A percentile compares a stretch with the other conserved stretches of the same genome.
These are phyloP conservation scores for Hydrolagus affinis DNA, from an alignment of 2,113 vertebrate species.

Conservation along the genomic window DNA sequence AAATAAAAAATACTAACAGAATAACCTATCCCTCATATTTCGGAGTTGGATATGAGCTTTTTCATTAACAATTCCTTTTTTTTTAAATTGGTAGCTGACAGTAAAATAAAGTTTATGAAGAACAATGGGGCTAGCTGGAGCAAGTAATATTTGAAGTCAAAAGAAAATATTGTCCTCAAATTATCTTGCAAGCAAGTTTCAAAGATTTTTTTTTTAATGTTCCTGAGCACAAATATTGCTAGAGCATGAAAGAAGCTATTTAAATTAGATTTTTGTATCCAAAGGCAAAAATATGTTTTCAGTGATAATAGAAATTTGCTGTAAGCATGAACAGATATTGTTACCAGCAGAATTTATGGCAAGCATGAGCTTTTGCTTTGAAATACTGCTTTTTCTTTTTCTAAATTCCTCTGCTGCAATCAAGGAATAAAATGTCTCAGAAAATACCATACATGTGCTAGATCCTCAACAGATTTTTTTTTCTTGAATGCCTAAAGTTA, in stretches of 20 bases:
- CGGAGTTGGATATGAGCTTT: background rate
- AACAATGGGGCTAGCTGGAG: background rate
- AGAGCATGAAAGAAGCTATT: slow-evolving; percentile 40
- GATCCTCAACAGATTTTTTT: background rate
- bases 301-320: slow-evolving; percentile 50
- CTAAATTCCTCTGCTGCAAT: background rate
- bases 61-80: background rate
- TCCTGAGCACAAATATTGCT: slow-evolving; percentile 33
- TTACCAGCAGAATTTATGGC: slow-evolving; percentile 45
- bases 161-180: background rate
- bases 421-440: background rate
- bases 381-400: slow-evolving; percentile 41
- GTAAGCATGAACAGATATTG: slow-evolving; percentile 32
- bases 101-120: background rate
- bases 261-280: slow-evolving; percentile 47
- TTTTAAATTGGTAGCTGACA: background rate
- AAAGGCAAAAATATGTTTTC: slow-evolving; percentile 49
- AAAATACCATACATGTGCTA: background rate
- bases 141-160: background rate
- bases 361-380: slow-evolving; percentile 43
- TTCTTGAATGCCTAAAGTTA: background rate
- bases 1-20: background rate
- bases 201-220: slow-evolving; percentile 31
- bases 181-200: background rate
- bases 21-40: background rate